Base-by-base conservation (phyloP, 2,113 vertebrate species). In the Todiramphus saurophagus region DNA sequence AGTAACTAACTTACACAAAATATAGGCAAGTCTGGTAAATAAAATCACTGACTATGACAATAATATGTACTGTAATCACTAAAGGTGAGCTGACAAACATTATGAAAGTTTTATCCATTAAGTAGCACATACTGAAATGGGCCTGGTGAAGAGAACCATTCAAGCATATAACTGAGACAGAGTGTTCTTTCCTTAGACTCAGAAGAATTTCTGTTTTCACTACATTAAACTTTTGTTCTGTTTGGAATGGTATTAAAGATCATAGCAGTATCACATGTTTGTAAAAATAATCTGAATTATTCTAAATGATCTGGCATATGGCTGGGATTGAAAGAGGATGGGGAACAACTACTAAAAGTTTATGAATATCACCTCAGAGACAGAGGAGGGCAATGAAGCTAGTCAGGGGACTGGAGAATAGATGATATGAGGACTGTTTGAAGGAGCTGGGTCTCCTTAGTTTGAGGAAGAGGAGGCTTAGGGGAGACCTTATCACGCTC, bases 131-230 rank as follows among this genome's bases (percentile, higher is more conserved):
- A 19, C 14, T 76, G 31, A 50, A 13, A 31, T 4, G 10, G 68
- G 13, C 24, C 23, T 55, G 19, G 39, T n/a, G 23, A 51, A 37
- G 46, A 69, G 7, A 0, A 0, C 2, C 0, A 2, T 39, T 68
- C 30, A 66, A 62, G 18, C 37, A 68, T 16, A 16, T 20, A 59
- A 25, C 30, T 68, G 9, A 41, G 35, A 48, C 11, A 81, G 15
- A 20, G 7, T 46, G 2, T 5, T 46, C 27, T 28, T 64, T 83
- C 39, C 37, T 63, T 28, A 74, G 21, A 16, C 3, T 83, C 67
- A 44, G 28, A 28, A 81, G 19, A 59, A 13, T 31, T 46, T 89
- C 76, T 10, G 1, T 37, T 83, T 37, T 83, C 13, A 30, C 7
- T 39, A 3, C 2, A 28, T 74, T 62, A 83, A 92, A 46, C 7